Evolutionary conservation across 2,797 vertebrate species (phyloP).

Genomic region (Avahi laniger): DNA sequence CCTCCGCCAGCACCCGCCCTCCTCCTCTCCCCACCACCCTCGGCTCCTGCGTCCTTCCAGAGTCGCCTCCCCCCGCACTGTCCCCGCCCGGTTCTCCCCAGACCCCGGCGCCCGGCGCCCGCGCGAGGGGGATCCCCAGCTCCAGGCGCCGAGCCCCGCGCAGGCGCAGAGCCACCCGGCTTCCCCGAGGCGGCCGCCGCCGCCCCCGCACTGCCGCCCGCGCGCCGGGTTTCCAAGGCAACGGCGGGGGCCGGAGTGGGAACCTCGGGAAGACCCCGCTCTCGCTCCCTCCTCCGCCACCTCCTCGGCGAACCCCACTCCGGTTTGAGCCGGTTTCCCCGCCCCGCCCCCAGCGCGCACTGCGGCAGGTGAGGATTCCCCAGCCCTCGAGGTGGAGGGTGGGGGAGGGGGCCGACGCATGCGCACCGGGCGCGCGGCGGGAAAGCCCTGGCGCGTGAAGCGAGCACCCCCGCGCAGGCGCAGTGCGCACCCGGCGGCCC

Average conservation of each 20-base stretch:
- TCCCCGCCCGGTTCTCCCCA: neutral
- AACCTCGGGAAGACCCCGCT: constrained; percentile 60
- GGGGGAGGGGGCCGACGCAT: neutral
- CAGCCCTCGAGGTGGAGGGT: neutral
- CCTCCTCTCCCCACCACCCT: neutral
- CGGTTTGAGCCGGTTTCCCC: constrained; percentile 67
- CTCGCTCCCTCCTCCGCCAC: neutral
- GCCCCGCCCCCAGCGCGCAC: constrained; percentile 46
- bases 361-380: constrained; percentile 73
- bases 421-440: neutral
- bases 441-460: constrained; percentile 35
- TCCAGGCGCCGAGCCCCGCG: neutral
- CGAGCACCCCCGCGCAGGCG: neutral
- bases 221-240: constrained; percentile 72
- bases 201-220: constrained; percentile 2
- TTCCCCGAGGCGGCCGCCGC: constrained; percentile 36
- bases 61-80: neutral
- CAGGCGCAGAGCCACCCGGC: constrained; percentile 39
- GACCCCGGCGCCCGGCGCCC: neutral
- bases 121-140: constrained; percentile 51
- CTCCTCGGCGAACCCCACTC: constrained; percentile 31
- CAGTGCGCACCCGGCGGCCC: neutral
- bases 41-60: neutral
- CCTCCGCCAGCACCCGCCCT: neutral
- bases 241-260: constrained; percentile 40